Evolutionary conservation across 2,888 invertebrate genomes (phyloP).

Genomic region (Ectemnius lituratus): DNA sequence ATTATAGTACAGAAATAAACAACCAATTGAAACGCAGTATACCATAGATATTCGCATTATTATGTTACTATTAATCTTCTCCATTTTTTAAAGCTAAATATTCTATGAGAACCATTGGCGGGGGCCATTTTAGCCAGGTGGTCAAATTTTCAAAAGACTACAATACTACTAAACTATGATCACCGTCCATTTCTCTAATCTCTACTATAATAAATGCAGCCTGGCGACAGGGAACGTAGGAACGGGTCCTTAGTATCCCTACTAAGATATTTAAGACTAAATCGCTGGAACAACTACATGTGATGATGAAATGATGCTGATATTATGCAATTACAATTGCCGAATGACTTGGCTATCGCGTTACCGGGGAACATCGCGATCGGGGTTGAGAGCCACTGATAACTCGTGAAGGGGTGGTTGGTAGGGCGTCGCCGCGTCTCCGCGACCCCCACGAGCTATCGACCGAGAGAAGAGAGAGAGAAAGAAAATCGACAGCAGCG

Average conservation of each 20-base stretch:
- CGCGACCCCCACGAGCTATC: constrained; percentile 76
- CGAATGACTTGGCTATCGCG: too few species aligned
- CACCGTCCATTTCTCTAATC: background rate
- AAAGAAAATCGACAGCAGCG: constrained; percentile 36
- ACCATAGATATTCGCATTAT: constrained; percentile 29
- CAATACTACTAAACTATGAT: background rate
- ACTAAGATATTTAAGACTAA: background rate
- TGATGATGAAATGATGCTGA: background rate
- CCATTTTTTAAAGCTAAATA: background rate
- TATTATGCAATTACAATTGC: background rate
- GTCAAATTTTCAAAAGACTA: too few species aligned
- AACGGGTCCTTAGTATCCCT: too few species aligned
- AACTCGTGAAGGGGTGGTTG: constrained; percentile 69
- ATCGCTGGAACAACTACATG: background rate
- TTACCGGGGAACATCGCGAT: constrained; percentile 14
- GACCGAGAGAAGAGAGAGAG: constrained; percentile 70
- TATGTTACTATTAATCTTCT: constrained; percentile 12
- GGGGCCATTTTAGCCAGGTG: background rate
- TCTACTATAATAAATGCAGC: too few species aligned
- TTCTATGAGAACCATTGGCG: constrained; percentile 41
- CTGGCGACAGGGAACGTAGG: too few species aligned
- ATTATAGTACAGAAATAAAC: too few species aligned
- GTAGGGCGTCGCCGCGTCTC: constrained; percentile 78
- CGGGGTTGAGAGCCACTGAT: constrained; percentile 73
- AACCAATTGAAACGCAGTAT: background rate